phyloP scores from a whole-genome alignment of 2,888 invertebrate species.

The Plagodis dolabraria region DNA sequence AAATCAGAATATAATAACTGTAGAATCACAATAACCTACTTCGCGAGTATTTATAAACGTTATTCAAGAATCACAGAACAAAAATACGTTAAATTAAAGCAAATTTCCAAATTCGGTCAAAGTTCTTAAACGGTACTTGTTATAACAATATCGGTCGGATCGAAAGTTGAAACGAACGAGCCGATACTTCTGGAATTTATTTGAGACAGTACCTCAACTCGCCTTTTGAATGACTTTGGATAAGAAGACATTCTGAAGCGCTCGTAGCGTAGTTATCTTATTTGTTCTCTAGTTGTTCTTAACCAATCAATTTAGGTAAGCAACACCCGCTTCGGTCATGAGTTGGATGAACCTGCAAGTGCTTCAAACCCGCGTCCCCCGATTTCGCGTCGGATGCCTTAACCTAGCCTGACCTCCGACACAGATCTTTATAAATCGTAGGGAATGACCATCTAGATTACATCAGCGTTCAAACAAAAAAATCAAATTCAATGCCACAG shows the following conservation, averaged over 20 bases:
- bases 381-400: too few relatives aligned
- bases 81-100: constrained; percentile 36
- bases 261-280: not conserved
- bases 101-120: constrained; percentile 30
- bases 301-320: not conserved
- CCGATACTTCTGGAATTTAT: constrained; percentile 1
- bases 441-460: too few relatives aligned
- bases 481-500: too few relatives aligned
- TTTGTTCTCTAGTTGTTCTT: too few relatives aligned
- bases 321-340: too few relatives aligned
- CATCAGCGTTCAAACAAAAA: too few relatives aligned
- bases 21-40: too few relatives aligned
- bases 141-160: constrained; percentile 29
- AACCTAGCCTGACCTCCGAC: too few relatives aligned
- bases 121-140: constrained; percentile 26
- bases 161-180: constrained; percentile 19
- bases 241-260: not conserved
- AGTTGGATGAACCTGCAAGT: too few relatives aligned
- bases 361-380: too few relatives aligned
- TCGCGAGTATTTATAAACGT: not conserved
- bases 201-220: constrained; percentile 11
- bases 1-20: too few relatives aligned
- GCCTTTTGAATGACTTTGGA: not conserved
- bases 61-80: constrained; percentile 26
- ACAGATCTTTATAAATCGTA: too few relatives aligned